phyloP scores from a whole-genome alignment of 1,140 invertebrate genomes.

The Anthonomus grandis region DNA sequence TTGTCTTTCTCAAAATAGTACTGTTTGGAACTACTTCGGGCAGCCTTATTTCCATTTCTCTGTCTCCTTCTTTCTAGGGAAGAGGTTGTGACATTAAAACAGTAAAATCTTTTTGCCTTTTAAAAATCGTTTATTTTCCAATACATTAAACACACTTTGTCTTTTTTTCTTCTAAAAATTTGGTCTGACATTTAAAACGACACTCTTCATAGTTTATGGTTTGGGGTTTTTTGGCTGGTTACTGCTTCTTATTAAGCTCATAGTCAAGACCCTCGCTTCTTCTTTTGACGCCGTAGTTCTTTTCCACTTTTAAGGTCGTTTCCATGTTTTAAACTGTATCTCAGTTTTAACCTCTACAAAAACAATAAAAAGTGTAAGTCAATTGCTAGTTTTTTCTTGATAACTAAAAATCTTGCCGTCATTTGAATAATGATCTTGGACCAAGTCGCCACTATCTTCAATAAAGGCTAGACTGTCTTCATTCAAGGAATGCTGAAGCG shows the following conservation, averaged over 20 bases:
- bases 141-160: too few species aligned
- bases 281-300: background rate
- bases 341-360: background rate
- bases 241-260: slow-evolving; percentile 2
- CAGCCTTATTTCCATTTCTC: slow-evolving; percentile 7
- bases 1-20: slow-evolving; percentile 12
- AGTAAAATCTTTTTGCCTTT: slow-evolving; percentile 1
- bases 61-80: slow-evolving; percentile 8
- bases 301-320: slow-evolving; percentile 1
- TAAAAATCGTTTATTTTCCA: slow-evolving; percentile 2
- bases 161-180: slow-evolving; percentile 2
- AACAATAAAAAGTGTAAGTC: background rate
- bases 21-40: slow-evolving; percentile 7
- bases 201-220: slow-evolving; percentile 4
- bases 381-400: background rate
- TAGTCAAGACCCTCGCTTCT: background rate
- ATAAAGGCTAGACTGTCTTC: slow-evolving; percentile 6
- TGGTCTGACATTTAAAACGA: slow-evolving; percentile 7
- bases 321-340: slow-evolving; percentile 5
- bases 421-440: slow-evolving; percentile 6
- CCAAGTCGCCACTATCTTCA: too few species aligned
- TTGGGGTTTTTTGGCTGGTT: slow-evolving; percentile 5
- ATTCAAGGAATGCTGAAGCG: background rate
- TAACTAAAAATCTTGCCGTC: background rate
- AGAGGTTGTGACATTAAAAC: background rate